These are phyloP conservation scores for Hyphantria cunea DNA, from an alignment of 1,140 invertebrate species.

Conservation along the genomic window DNA sequence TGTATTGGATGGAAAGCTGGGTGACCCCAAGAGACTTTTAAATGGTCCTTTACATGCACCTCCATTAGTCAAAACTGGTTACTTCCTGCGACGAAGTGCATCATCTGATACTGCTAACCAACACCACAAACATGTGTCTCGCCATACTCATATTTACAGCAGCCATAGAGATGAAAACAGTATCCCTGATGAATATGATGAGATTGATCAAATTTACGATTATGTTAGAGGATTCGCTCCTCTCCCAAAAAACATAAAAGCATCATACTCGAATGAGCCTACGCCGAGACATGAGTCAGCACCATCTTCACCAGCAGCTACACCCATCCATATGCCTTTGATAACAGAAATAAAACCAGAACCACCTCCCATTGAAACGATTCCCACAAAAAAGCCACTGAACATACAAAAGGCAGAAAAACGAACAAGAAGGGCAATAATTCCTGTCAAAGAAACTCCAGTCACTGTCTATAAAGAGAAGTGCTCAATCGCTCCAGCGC, in stretches of 20 bases:
- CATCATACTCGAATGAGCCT: conserved; percentile 84
- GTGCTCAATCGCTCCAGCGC: conserved; percentile 70
- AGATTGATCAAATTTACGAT: conserved; percentile 98
- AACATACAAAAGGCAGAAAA: conserved; percentile 85
- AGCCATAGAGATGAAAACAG: conserved; percentile 78
- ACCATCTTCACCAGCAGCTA: conserved; percentile 73
- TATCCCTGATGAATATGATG: conserved; percentile 93
- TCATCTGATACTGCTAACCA: conserved; percentile 87
- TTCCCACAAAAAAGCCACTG: conserved; percentile 90
- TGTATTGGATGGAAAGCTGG: conserved; percentile 89
- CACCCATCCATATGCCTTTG: conserved; percentile 81
- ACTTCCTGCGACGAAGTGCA: conserved; percentile 86
- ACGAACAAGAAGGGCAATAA: conserved; percentile 83
- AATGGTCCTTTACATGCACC: conserved; percentile 78
- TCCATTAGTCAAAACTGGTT: conserved; percentile 82
- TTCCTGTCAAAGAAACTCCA: conserved; percentile 80
- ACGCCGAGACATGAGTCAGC: conserved; percentile 72
- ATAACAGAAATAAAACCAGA: conserved; percentile 88
- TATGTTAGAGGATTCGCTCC: conserved; percentile 96
- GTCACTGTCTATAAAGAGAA: conserved; percentile 81
- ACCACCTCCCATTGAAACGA: conserved; percentile 94
- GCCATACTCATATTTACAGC: conserved; percentile 78
- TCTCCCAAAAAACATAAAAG: conserved; percentile 90
- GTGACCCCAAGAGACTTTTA: conserved; percentile 84
- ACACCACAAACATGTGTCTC: conserved; percentile 71